A percentile compares a stretch with the other conserved stretches of the same genome.
Evolutionary conservation across 1,140 invertebrate species (phyloP).

Genomic region (Lanistes nyassanus): DNA sequence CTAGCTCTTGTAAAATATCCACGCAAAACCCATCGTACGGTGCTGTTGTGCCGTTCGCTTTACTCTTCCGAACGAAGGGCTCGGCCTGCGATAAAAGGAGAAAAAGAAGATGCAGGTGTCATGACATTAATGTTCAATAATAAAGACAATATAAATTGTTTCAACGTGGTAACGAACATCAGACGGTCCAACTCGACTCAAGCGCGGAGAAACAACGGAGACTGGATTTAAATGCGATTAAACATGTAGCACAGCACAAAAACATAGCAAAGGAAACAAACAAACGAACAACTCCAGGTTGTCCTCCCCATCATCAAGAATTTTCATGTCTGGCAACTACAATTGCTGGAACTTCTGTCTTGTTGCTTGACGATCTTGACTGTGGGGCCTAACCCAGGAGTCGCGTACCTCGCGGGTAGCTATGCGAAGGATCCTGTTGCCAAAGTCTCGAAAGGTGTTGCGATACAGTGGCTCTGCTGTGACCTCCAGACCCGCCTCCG

Average conservation of each 20-base stretch:
- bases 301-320: no score
- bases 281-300: no score
- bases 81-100: constrained; percentile 23
- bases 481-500: constrained; percentile 12
- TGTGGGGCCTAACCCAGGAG: not conserved
- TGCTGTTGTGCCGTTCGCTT: constrained; percentile 5
- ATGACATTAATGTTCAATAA: not conserved
- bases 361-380: not conserved
- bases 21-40: constrained; percentile 44
- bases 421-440: constrained; percentile 26
- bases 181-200: no score
- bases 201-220: no score
- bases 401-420: constrained; percentile 28
- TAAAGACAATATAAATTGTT: no score
- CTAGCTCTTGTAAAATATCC: constrained; percentile 56
- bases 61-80: constrained; percentile 33
- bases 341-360: not conserved
- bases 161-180: not conserved
- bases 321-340: not conserved
- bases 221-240: no score
- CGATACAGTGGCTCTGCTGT: constrained; percentile 18
- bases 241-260: no score
- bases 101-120: not conserved
- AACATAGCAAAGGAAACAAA: no score
- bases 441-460: constrained; percentile 42